A percentile compares a stretch with the other conserved stretches of the same genome.
Conservation (phyloP, 2,888 invertebrate genomes). For the Catocala fraxini region DNA sequence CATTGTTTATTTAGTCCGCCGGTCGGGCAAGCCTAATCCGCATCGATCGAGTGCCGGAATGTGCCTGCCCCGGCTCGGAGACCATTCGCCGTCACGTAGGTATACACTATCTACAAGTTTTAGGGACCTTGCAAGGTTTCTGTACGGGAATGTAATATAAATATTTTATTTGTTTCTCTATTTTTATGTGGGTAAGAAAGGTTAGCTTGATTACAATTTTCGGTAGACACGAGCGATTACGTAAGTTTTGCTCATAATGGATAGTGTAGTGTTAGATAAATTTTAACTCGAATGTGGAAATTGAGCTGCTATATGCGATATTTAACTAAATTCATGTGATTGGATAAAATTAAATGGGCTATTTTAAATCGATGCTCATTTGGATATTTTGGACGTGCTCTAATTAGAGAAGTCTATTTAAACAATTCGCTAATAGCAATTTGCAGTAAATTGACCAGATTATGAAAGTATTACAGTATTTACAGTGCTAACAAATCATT, state of each 20-base stretch:
- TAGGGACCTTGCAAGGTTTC: constrained; percentile 60
- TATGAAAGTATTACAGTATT: constrained; percentile 3
- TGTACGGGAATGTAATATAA: constrained; percentile 46
- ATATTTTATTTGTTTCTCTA: constrained; percentile 37
- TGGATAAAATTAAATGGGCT: not conserved
- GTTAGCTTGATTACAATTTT: constrained; percentile 23
- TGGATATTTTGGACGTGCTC: no score
- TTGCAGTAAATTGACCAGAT: not conserved
- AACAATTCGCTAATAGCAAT: not conserved
- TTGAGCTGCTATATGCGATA: not conserved
- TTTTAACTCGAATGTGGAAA: constrained; percentile 2
- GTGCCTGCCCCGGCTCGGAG: constrained; percentile 59
- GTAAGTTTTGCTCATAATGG: constrained; percentile 16
- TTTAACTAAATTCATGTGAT: constrained; percentile 1
- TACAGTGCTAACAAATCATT: constrained; percentile 6
- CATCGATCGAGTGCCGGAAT: constrained; percentile 75
- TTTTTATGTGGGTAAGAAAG: constrained; percentile 18
- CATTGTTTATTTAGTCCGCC: constrained; percentile 85
- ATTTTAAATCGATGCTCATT: not conserved
- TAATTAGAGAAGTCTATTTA: not conserved
- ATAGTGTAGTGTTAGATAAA: constrained; percentile 9
- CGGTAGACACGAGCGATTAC: constrained; percentile 14
- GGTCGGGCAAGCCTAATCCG: constrained; percentile 75
- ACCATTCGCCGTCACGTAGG: constrained; percentile 59
- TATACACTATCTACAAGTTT: constrained; percentile 62